These are phyloP conservation scores for Cheilosia vulpina DNA, from an alignment of 2,888 invertebrate species.

Conservation along the genomic window DNA sequence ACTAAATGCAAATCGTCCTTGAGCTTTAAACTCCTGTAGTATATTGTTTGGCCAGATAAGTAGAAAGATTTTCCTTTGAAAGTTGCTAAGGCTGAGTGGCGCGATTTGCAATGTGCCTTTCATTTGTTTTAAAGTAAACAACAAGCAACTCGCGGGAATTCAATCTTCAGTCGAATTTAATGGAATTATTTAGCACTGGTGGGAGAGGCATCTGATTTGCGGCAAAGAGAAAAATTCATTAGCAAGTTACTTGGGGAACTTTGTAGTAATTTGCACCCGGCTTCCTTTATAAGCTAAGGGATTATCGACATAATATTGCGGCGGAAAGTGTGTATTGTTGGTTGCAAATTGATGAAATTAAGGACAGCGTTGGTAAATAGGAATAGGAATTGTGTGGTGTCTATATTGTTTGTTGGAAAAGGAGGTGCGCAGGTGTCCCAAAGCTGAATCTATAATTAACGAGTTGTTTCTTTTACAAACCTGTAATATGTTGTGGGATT, in stretches of 20 bases:
- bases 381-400: not conserved
- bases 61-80: slow-evolving; percentile 24
- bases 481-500: too few relatives aligned
- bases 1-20: not conserved
- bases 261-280: slow-evolving; percentile 35
- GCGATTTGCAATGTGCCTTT: slow-evolving; percentile 1
- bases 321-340: slow-evolving; percentile 3
- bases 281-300: slow-evolving; percentile 25
- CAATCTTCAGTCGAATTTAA: slow-evolving; percentile 39
- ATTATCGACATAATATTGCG: slow-evolving; percentile 56
- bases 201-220: slow-evolving; percentile 14
- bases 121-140: slow-evolving; percentile 45
- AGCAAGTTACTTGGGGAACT: slow-evolving; percentile 16
- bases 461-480: too few relatives aligned
- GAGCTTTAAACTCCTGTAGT: not conserved
- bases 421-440: too few relatives aligned
- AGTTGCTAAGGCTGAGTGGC: not conserved
- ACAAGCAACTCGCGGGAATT: slow-evolving; percentile 20
- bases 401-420: not conserved
- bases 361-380: not conserved
- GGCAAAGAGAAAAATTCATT: slow-evolving; percentile 53
- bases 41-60: slow-evolving; percentile 28
- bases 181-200: slow-evolving; percentile 36
- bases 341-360: slow-evolving; percentile 6
- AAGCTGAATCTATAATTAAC: too few relatives aligned